phyloP scores from a whole-genome alignment of 1,140 invertebrate species.

The Trichoplusia ni region DNA sequence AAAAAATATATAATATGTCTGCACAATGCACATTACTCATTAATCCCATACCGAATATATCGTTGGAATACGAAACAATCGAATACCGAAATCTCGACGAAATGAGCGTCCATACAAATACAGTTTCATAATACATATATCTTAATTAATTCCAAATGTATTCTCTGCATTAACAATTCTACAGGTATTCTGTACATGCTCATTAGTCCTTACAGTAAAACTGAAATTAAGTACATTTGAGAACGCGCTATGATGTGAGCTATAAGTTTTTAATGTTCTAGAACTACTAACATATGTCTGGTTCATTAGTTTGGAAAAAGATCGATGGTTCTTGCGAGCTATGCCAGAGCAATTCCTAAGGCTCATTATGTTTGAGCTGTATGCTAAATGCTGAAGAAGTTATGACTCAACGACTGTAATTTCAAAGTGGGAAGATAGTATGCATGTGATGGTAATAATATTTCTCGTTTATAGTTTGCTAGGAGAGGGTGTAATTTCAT shows the following conservation, averaged over 20 bases:
- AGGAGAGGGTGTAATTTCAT: not conserved
- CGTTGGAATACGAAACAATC: no score
- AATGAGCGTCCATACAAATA: no score
- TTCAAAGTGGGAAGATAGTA: not conserved
- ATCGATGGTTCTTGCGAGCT: not conserved
- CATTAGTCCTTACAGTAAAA: conserved; percentile 27
- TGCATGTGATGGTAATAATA: no score
- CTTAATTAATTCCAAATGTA: conserved; percentile 6
- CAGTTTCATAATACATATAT: not conserved
- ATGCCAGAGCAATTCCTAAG: conserved; percentile 22
- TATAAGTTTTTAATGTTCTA: conserved; percentile 25
- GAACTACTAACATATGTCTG: conserved; percentile 3
- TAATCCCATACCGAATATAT: no score
- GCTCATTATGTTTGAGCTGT: conserved; percentile 12
- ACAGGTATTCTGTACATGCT: not conserved
- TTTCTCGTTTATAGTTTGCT: no score
- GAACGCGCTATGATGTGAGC: not conserved
- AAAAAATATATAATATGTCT: no score
- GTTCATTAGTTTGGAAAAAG: conserved; percentile 28
- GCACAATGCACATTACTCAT: no score
- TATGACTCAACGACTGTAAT: conserved; percentile 8
- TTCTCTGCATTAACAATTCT: not conserved
- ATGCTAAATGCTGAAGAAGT: conserved; percentile 11
- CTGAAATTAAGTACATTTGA: no score
- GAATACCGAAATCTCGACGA: no score